Evolutionary conservation across 2,113 vertebrate species (phyloP), one percentile per base, ranked within the genome.

Genomic region (Muscicapa adusta): DNA sequence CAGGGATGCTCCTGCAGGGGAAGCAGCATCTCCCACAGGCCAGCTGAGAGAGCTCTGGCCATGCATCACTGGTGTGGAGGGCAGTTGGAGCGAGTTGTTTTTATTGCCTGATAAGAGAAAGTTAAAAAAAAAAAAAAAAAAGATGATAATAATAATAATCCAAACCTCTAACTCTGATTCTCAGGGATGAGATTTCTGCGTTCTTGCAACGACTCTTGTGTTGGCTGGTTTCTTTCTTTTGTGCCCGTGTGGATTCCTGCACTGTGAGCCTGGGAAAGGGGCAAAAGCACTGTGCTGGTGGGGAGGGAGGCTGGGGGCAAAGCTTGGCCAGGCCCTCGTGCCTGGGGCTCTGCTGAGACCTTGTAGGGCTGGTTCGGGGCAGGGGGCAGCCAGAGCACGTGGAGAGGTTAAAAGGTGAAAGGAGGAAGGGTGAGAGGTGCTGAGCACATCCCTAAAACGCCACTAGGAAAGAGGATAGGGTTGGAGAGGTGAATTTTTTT

Each of bases 111-210:
- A 31, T 89, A 84, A 20, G 50, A 45, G 26, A 89, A 66, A 42
- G 65, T 92, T 84, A 1, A 31, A 74, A 65, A 51, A 45, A 1
- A 31, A 74, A 65, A 51, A 45, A 36, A 60, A 48, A 45, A 20
- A 42, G 2, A 57, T 43, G 8, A 43, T 65, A 18, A 19, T 40
- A 38, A 31, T 63, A 91, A 66, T 14, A 86, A 88, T 78, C 71
- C 76, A 94, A 94, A 95, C 96, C 81, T 96, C 96, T 93, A 95
- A 95, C 92, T 97, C 89, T 80, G 94, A 97, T 91, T 97, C 97
- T 98, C 97, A 97, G 98, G 97, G 97, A 97, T 79, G 94, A 97
- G 94, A 94, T 94, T 93, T 91, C 68, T 89, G 91, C 91, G 42
- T 78, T 91, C 89, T 83, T 57, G 66, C 80, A 63, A 71, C 2